Conservation (phyloP, 64 coral and sea anemone species). For the Catalaphyllia jardinei region DNA sequence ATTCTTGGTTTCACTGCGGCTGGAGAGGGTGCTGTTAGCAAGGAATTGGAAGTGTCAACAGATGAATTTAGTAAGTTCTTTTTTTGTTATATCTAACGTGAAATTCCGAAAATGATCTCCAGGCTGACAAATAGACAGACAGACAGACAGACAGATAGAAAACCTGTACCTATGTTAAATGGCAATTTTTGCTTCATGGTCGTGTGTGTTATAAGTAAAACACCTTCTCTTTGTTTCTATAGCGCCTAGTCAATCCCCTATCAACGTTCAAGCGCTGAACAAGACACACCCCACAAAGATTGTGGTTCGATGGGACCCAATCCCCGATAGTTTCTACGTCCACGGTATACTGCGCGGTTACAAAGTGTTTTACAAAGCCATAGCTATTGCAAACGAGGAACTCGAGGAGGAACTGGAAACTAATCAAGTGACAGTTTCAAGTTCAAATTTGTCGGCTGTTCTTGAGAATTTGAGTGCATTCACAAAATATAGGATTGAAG, state of each 20-base stretch:
- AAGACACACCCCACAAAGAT: constrained; percentile 81
- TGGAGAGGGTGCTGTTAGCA: constrained; percentile 66
- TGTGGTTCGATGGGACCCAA: constrained; percentile 61
- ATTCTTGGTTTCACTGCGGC: constrained; percentile 77
- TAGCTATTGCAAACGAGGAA: constrained; percentile 43
- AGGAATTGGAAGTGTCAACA: constrained; percentile 55
- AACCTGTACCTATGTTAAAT: background rate
- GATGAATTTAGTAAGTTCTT: constrained; percentile 85
- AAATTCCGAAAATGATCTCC: too few relatives aligned
- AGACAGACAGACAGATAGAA: too few relatives aligned
- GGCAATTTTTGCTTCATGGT: background rate
- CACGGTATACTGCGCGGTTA: constrained; percentile 85
- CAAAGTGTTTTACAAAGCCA: constrained; percentile 62
- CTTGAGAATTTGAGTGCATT: constrained; percentile 64
- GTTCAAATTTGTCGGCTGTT: background rate
- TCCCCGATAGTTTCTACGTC: constrained; percentile 68
- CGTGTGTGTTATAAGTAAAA: background rate
- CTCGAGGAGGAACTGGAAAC: background rate
- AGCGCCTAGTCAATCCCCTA: constrained; percentile 76
- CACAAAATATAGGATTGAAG: constrained; percentile 73
- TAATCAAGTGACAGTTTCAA: constrained; percentile 8
- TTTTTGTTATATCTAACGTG: background rate
- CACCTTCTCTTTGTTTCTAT: background rate
- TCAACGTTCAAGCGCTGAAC: constrained; percentile 58
- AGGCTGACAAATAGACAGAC: too few relatives aligned